Evolutionary conservation across 2,113 vertebrate genomes (phyloP).

Genomic region (Balaeniceps rex): DNA sequence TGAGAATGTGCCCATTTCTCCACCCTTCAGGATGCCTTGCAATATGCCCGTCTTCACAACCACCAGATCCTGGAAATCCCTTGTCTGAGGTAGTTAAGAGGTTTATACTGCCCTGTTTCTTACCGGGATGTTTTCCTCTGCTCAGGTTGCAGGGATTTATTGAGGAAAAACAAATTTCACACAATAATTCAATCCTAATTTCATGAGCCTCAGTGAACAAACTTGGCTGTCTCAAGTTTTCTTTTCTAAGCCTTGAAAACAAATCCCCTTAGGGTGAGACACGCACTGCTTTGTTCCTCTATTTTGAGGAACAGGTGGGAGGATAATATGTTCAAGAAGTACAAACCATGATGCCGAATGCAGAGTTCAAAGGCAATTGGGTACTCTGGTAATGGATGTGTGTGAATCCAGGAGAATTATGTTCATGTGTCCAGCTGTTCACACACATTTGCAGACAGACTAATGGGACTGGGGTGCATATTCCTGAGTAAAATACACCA

Average conservation of each 20-base stretch:
- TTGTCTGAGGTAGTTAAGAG: not conserved
- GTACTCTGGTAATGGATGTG: too few relatives aligned
- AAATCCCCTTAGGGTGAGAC: not conserved
- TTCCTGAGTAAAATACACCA: not conserved
- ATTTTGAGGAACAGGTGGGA: not conserved
- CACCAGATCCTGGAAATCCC: not conserved
- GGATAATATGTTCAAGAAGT: not conserved
- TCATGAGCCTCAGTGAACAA: not conserved
- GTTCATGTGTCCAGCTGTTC: not conserved
- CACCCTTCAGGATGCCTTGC: not conserved
- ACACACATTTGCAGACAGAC: not conserved
- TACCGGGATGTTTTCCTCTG: not conserved
- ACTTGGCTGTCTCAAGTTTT: not conserved
- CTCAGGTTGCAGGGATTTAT: not conserved
- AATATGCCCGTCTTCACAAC: not conserved
- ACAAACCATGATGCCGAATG: not conserved
- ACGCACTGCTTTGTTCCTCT: not conserved
- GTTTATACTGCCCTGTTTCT: not conserved
- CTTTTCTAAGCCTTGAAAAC: not conserved
- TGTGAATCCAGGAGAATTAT: not conserved
- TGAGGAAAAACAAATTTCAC: not conserved
- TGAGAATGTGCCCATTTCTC: not conserved
- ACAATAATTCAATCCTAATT: not conserved
- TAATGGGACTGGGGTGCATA: not conserved
- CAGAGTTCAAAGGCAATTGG: not conserved